These are phyloP conservation scores for Epistrophella euchroma DNA, from an alignment of 2,888 invertebrate species.

Conservation along the genomic window DNA sequence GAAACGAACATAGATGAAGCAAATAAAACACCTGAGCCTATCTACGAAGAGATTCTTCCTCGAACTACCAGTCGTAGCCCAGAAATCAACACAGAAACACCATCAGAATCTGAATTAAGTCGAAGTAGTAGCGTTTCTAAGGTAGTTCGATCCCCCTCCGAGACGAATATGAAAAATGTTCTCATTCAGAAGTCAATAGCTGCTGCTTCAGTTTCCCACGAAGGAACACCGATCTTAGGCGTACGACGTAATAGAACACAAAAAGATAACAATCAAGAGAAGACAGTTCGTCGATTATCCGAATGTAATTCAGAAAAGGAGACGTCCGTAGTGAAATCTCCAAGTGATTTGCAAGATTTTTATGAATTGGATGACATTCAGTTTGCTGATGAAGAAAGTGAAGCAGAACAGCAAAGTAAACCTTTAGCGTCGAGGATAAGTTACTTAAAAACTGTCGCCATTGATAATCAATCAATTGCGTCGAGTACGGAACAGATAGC, in stretches of 20 bases:
- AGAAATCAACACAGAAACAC: constrained; percentile 88
- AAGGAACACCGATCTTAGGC: constrained; percentile 45
- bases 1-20: constrained; percentile 88
- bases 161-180: constrained; percentile 77
- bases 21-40: constrained; percentile 84
- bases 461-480: constrained; percentile 71
- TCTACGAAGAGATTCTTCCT: constrained; percentile 85
- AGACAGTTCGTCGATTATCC: constrained; percentile 37
- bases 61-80: constrained; percentile 83
- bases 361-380: constrained; percentile 87
- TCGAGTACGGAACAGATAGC: constrained; percentile 68
- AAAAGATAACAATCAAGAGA: constrained; percentile 15
- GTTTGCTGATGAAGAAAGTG: constrained; percentile 87
- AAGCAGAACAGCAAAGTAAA: constrained; percentile 58
- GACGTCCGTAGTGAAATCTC: constrained; percentile 88
- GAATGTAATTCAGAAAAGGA: constrained; percentile 86
- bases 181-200: constrained; percentile 77
- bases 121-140: constrained; percentile 80
- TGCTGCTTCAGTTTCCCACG: constrained; percentile 78
- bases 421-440: constrained; percentile 54
- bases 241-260: constrained; percentile 27
- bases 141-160: constrained; percentile 81
- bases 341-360: constrained; percentile 85
- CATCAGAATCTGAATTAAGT: constrained; percentile 85
- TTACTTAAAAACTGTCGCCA: constrained; percentile 66